Conservation (phyloP, 2,797 vertebrate genomes). For the Melanogrammus aeglefinus region DNA sequence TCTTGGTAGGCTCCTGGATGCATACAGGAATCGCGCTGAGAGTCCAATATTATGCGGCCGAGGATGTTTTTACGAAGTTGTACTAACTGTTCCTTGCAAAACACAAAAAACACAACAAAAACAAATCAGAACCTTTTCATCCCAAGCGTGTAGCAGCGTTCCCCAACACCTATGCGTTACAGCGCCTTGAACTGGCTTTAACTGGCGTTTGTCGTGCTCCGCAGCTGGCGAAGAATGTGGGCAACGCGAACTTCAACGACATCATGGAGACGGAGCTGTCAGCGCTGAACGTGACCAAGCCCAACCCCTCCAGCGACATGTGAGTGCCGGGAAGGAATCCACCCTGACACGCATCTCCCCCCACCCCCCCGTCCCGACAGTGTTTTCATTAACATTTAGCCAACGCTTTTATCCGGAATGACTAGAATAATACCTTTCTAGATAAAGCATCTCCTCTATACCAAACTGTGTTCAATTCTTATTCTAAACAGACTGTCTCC, state of each 20-base stretch:
- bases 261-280: conserved; percentile 91
- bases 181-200: not conserved
- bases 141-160: not conserved
- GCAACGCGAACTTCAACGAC: conserved; percentile 92
- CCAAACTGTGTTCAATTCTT: too few relatives aligned
- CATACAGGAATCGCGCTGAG: not conserved
- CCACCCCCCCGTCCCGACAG: not conserved
- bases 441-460: too few relatives aligned
- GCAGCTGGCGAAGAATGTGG: conserved; percentile 94
- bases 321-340: conserved; percentile 60
- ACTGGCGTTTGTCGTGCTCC: not conserved
- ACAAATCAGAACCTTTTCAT: not conserved
- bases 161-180: too few relatives aligned
- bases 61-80: not conserved
- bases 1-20: conserved; percentile 79
- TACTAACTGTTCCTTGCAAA: not conserved
- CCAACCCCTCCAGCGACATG: conserved; percentile 89
- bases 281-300: conserved; percentile 78
- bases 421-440: too few relatives aligned
- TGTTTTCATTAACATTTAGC: too few relatives aligned
- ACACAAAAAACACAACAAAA: too few relatives aligned
- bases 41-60: not conserved
- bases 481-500: too few relatives aligned
- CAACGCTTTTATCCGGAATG: too few relatives aligned
- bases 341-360: conserved; percentile 20